These are phyloP conservation scores for Cheumatopsyche charites DNA, from an alignment of 1,140 invertebrate genomes.

Conservation along the genomic window DNA sequence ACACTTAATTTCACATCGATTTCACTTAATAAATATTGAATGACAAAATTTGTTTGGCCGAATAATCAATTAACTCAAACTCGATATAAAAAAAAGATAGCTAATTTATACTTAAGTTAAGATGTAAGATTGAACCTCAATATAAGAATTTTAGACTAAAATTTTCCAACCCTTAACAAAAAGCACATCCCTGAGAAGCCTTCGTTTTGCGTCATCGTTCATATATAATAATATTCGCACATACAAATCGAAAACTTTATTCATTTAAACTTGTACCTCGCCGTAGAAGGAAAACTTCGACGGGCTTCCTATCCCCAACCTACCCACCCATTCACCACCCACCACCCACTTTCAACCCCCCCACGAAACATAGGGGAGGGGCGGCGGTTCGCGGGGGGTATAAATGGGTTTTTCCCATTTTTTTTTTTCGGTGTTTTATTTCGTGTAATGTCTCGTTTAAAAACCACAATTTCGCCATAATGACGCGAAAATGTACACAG, in stretches of 20 bases:
- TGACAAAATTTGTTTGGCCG: no score
- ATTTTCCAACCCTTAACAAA: neutral
- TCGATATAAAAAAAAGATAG: no score
- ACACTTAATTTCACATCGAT: no score
- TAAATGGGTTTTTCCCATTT: neutral
- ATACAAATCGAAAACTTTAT: constrained; percentile 50
- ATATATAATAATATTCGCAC: constrained; percentile 47
- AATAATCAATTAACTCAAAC: no score
- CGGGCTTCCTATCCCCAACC: constrained; percentile 22
- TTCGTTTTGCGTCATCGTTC: constrained; percentile 30
- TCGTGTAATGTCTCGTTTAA: constrained; percentile 15
- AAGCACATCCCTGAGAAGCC: neutral
- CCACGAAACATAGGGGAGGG: no score
- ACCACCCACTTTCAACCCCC: neutral
- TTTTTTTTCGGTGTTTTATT: neutral
- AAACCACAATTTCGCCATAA: constrained; percentile 7
- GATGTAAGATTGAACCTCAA: no score
- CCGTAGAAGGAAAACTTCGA: constrained; percentile 37
- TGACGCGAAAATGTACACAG: neutral
- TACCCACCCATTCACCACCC: constrained; percentile 29
- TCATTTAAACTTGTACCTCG: constrained; percentile 48
- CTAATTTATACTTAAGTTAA: no score
- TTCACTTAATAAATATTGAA: no score
- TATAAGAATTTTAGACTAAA: no score
- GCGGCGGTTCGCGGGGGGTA: no score